Evolutionary conservation across 2,888 invertebrate genomes (phyloP).

Genomic region (Eucera pruinosa): DNA sequence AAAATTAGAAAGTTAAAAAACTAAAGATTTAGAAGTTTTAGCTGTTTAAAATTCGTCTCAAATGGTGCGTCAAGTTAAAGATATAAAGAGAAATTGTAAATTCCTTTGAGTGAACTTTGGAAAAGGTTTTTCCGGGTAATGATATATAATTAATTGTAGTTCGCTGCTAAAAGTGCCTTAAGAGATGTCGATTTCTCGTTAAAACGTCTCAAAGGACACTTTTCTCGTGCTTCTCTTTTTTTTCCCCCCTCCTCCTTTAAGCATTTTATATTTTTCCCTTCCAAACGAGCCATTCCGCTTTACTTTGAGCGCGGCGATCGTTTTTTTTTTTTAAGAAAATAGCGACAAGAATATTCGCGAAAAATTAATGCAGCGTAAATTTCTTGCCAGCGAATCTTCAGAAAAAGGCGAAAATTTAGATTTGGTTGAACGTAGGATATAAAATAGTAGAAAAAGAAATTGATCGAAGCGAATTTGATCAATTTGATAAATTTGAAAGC

Average conservation of each 20-base stretch:
- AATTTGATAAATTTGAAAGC: too few species aligned
- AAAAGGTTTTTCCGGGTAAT: not conserved
- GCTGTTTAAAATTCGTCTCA: too few species aligned
- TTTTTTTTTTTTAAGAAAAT: not conserved
- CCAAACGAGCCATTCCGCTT: not conserved
- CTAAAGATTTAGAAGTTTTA: too few species aligned
- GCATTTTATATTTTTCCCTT: not conserved
- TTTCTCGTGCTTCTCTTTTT: too few species aligned
- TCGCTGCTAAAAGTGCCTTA: constrained; percentile 20
- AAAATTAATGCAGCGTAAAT: too few species aligned
- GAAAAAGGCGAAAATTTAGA: too few species aligned
- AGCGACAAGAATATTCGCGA: not conserved
- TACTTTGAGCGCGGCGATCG: not conserved
- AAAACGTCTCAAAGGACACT: constrained; percentile 28
- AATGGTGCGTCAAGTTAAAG: too few species aligned
- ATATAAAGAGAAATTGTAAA: not conserved
- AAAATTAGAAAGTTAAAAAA: too few species aligned
- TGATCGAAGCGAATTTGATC: too few species aligned
- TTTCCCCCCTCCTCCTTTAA: not conserved
- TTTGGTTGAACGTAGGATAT: too few species aligned
- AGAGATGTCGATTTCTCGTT: constrained; percentile 38
- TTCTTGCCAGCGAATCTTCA: too few species aligned
- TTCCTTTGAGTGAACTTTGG: not conserved
- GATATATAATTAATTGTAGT: constrained; percentile 40
- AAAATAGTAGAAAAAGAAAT: too few species aligned